Percentiles rank a stretch among this genome's conserved stretches.
Conservation (phyloP, 2,113 vertebrate species). For the Eulemur macaco region DNA sequence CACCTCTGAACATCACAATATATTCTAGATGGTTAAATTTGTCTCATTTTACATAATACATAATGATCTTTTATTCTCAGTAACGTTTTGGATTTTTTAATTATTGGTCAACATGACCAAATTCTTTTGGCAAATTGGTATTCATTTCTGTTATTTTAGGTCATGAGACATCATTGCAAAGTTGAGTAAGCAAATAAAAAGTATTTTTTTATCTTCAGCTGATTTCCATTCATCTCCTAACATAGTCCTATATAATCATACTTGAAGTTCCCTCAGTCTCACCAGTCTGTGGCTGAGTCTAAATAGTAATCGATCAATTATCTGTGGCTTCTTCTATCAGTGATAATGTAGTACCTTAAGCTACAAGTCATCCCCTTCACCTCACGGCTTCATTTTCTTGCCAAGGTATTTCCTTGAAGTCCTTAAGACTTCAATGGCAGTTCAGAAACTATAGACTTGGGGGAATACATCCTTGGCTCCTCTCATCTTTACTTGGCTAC, state of each 20-base stretch:
- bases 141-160: slow-evolving; percentile 1
- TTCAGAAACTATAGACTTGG: background rate
- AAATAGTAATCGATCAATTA: background rate
- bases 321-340: background rate
- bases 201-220: background rate
- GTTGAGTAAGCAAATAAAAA: background rate
- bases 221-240: background rate
- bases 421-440: background rate
- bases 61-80: background rate
- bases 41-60: background rate
- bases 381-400: background rate
- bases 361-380: background rate
- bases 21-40: background rate
- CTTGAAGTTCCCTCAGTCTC: background rate
- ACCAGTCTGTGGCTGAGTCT: background rate
- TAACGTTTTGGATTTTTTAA: background rate
- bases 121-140: background rate
- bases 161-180: background rate
- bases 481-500: background rate
- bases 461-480: background rate
- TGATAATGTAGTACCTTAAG: background rate
- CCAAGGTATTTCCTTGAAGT: background rate
- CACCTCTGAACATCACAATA: background rate
- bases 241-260: background rate
- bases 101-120: background rate